Conservation (phyloP, 2,797 vertebrate genomes). For the Bufotes viridis region DNA sequence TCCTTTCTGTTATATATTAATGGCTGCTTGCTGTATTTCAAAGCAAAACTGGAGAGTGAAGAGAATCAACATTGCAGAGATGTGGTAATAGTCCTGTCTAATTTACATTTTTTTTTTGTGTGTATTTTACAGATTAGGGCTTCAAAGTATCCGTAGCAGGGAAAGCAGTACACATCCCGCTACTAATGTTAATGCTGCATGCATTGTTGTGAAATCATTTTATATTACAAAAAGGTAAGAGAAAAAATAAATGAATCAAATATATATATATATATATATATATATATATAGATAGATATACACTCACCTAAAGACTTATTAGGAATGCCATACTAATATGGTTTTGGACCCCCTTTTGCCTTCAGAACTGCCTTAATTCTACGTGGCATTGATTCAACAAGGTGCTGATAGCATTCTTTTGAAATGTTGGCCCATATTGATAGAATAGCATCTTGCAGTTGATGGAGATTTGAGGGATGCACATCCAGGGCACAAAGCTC, state of each 20-base stretch:
- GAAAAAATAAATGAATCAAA: not conserved
- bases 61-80: not conserved
- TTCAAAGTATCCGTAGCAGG: not conserved
- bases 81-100: not conserved
- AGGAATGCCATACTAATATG: no score
- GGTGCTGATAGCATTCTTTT: no score
- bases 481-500: no score
- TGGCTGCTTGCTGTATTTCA: conserved; percentile 1
- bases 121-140: not conserved
- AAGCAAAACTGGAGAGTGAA: not conserved
- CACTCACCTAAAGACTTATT: no score
- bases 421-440: no score
- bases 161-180: not conserved
- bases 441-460: no score
- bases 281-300: not conserved
- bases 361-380: no score
- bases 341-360: no score
- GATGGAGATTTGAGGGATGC: no score
- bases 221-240: not conserved
- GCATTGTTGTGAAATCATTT: not conserved
- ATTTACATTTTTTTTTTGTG: not conserved
- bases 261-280: not conserved
- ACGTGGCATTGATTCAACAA: no score
- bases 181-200: not conserved
- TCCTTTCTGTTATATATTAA: not conserved